Evolutionary conservation across 1,140 invertebrate genomes (phyloP).

Genomic region (Drosophila tristis): DNA sequence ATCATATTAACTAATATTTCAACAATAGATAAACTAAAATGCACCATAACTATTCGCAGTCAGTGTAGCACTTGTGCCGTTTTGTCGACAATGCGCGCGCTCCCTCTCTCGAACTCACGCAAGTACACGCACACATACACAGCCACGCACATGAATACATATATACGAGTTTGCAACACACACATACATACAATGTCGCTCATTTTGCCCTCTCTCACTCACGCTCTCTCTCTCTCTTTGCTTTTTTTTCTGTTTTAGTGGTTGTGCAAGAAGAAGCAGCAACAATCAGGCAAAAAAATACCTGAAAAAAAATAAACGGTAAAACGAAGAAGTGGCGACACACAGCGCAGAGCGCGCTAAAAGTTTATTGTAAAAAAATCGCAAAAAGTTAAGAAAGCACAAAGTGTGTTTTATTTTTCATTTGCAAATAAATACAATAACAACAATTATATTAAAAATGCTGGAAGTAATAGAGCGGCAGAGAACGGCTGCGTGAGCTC

Average conservation of each 20-base stretch:
- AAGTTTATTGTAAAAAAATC: slow-evolving; percentile 77
- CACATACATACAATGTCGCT: slow-evolving; percentile 58
- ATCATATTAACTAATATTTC: neutral
- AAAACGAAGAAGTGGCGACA: slow-evolving; percentile 81
- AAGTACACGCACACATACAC: slow-evolving; percentile 60
- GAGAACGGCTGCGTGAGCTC: slow-evolving; percentile 83
- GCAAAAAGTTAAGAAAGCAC: slow-evolving; percentile 65
- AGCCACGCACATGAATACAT: slow-evolving; percentile 36
- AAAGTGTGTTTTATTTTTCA: slow-evolving; percentile 57
- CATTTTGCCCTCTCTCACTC: slow-evolving; percentile 59
- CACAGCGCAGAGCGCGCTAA: slow-evolving; percentile 73
- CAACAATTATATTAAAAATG: slow-evolving; percentile 69
- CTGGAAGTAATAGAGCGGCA: slow-evolving; percentile 82
- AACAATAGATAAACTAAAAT: slow-evolving; percentile 7
- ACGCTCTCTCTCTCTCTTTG: slow-evolving; percentile 56
- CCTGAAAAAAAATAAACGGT: slow-evolving; percentile 83
- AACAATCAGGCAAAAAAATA: slow-evolving; percentile 81
- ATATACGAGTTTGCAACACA: slow-evolving; percentile 57
- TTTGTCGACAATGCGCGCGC: slow-evolving; percentile 76
- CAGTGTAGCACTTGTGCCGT: slow-evolving; percentile 76
- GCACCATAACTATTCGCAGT: slow-evolving; percentile 43
- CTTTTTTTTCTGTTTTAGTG: slow-evolving; percentile 78
- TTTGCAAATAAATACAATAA: slow-evolving; percentile 69
- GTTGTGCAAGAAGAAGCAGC: slow-evolving; percentile 82
- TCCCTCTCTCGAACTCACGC: slow-evolving; percentile 73